Conservation (phyloP, 2,797 vertebrate genomes). For the Ptychobarbus kaznakovi region DNA sequence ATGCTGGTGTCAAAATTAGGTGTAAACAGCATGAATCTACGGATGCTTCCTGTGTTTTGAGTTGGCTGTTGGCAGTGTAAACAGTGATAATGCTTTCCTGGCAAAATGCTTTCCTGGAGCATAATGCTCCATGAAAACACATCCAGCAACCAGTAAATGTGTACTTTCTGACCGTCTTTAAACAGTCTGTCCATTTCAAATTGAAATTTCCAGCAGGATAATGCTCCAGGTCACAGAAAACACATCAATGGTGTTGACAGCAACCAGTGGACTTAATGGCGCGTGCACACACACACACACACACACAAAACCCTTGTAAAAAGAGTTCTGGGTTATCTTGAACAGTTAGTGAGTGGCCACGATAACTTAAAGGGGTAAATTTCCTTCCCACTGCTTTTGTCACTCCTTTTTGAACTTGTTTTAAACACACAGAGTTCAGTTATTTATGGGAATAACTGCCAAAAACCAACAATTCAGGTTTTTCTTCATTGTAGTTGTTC, state of each 20-base stretch:
- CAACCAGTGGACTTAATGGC: neutral
- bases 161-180: neutral
- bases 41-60: constrained; percentile 2
- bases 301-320: neutral
- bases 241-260: constrained; percentile 6
- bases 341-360: neutral
- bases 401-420: neutral
- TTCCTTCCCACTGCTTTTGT: neutral
- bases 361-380: constrained; percentile 5
- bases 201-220: constrained; percentile 22
- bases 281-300: too few species aligned
- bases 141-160: too few species aligned
- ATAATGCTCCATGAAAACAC: too few species aligned
- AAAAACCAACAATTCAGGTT: neutral
- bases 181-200: neutral
- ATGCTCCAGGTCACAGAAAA: neutral
- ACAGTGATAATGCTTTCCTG: neutral
- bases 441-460: neutral
- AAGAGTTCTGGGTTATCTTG: neutral
- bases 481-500: neutral
- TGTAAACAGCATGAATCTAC: neutral
- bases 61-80: neutral
- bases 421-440: neutral
- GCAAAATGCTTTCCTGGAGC: too few species aligned
- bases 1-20: constrained; percentile 17